Evolutionary conservation across 2,888 invertebrate species (phyloP).

Genomic region (Serripes groenlandicus): DNA sequence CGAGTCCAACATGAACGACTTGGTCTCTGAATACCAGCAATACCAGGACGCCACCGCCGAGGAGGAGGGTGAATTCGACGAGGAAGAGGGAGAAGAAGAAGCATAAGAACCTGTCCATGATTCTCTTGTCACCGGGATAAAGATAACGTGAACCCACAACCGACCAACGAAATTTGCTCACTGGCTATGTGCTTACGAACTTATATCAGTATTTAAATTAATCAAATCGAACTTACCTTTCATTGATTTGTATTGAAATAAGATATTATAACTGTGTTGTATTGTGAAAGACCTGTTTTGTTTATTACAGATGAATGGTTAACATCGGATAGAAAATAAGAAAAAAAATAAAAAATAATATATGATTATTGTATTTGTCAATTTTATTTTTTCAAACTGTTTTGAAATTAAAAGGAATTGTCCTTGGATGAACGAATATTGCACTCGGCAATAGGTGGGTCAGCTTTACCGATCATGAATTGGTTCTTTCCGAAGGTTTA

Average conservation of each 20-base stretch:
- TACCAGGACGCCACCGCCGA: conserved; percentile 89
- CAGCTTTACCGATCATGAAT: no score
- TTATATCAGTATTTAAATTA: background rate
- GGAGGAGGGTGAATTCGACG: conserved; percentile 71
- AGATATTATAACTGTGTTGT: background rate
- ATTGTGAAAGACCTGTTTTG: conserved; percentile 2
- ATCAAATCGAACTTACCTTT: background rate
- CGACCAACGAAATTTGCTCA: conserved; percentile 28
- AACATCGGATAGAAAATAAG: background rate
- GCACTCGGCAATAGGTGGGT: no score
- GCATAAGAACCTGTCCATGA: conserved; percentile 71
- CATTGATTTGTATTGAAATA: background rate
- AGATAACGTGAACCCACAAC: background rate
- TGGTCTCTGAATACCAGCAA: conserved; percentile 86
- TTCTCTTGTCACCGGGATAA: conserved; percentile 77
- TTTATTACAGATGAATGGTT: background rate
- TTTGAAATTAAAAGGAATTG: no score
- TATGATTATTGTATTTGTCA: no score
- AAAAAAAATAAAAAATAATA: conserved; percentile 2
- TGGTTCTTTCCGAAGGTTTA: no score
- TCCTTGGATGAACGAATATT: no score
- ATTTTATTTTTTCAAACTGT: no score
- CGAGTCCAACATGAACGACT: conserved; percentile 95
- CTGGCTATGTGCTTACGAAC: conserved; percentile 38
- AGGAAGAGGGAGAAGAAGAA: conserved; percentile 60